Base-by-base conservation (phyloP, 2,797 vertebrate species). In the Todus mexicanus region DNA sequence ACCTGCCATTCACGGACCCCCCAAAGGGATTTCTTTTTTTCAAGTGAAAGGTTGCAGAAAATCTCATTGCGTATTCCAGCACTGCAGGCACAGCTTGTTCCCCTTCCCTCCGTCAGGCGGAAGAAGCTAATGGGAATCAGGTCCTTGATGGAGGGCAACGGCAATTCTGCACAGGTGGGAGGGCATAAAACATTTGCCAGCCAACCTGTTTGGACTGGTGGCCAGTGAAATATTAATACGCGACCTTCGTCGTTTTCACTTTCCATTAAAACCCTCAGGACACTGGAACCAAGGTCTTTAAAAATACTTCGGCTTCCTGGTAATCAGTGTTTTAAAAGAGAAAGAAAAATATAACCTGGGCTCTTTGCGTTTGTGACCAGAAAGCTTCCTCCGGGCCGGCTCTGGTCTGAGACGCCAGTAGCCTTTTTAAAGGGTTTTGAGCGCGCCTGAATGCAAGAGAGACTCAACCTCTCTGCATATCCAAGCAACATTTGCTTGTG, bases 1-100 rank as follows among this genome's bases (percentile, higher is more conserved):
- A 56, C 61, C 86, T 93, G 93, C 81, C 94, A 93, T 51, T 96
- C 94, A 95, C 65, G 90, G 92, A 72, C 38, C 90, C 88, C 51
- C 48, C 85, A 90, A 45, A 31, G 86, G 92, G 93, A 82, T 74
- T 96, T 87, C 29, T 75, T 51, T 87, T 94, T 76, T 95, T 76
- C 45, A 89, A 94, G 90, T 77, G 86, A 87, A 94, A 95, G 65
- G 47, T 74, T 93, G 81, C 72, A 80, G n/a, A 80, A 87, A 87
- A 89, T 71, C 84, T 96, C 83, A 79, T 96, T 96, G 61, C 31
- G n/a, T 89, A 82, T 91, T 94, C 93, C 59, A 83, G 69, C 35
- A 21, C 38, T 18, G 42, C 90, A 61, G 42, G 68, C 35, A 90
- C 37, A 60, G 56, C 50, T 10, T 12, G 47, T 74, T 94, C 61